A percentile compares a stretch with the other conserved stretches of the same genome.
These are phyloP conservation scores for Drosophila planitibia DNA, from an alignment of 2,888 invertebrate genomes.

Conservation along the genomic window DNA sequence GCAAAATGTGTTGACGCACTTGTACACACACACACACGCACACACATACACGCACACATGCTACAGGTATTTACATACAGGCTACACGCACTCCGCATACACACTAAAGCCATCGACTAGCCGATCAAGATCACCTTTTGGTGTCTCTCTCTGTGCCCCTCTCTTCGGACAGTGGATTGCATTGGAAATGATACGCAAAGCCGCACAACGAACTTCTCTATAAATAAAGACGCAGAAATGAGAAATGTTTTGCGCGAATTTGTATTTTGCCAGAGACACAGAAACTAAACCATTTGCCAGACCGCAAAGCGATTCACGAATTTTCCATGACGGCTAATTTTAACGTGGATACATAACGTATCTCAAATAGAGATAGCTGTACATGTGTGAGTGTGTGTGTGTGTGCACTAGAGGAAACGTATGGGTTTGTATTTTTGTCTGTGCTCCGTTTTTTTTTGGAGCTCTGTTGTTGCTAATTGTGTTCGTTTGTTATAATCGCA, in stretches of 20 bases:
- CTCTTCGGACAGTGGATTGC: conserved; percentile 38
- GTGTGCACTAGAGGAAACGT: conserved; percentile 9
- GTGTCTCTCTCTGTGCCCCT: neutral
- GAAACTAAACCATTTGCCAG: conserved; percentile 38
- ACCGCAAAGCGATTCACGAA: conserved; percentile 52
- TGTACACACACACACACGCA: conserved; percentile 10
- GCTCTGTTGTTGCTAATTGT: conserved; percentile 67
- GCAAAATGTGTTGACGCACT: conserved; percentile 57
- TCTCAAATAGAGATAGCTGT: conserved; percentile 36
- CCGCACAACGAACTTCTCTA: conserved; percentile 49
- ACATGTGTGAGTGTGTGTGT: neutral
- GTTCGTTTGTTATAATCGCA: conserved; percentile 58
- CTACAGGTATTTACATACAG: conserved; percentile 6
- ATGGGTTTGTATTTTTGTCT: conserved; percentile 40
- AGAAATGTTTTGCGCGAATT: conserved; percentile 51
- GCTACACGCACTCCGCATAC: conserved; percentile 28
- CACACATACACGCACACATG: conserved; percentile 2
- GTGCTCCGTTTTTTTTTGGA: conserved; percentile 57
- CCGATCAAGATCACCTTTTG: conserved; percentile 48
- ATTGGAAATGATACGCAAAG: conserved; percentile 75
- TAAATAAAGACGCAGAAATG: conserved; percentile 70
- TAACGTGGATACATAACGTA: conserved; percentile 45
- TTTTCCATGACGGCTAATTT: conserved; percentile 66
- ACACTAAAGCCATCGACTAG: conserved; percentile 20
- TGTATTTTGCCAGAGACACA: conserved; percentile 47